Evolutionary conservation across 2,113 vertebrate species (phyloP).

Genomic region (Gallinago paraguaiae): DNA sequence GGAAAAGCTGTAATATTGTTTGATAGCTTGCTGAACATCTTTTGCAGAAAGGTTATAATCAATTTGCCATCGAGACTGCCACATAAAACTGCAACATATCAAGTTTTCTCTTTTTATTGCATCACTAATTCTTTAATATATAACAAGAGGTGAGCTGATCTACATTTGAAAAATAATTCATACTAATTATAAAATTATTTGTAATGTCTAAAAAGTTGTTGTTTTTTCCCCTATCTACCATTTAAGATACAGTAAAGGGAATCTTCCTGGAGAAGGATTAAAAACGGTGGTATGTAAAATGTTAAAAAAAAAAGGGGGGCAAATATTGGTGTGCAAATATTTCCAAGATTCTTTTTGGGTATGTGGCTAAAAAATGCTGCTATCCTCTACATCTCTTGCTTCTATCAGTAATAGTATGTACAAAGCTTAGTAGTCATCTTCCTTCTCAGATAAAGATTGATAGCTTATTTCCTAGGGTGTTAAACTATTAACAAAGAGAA

Average conservation of each 20-base stretch:
- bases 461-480: neutral
- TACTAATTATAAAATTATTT: neutral
- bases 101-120: neutral
- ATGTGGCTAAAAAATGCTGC: neutral
- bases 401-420: neutral
- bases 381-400: neutral
- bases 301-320: neutral
- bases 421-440: neutral
- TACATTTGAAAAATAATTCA: neutral
- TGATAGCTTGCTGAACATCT: neutral
- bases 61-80: neutral
- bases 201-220: neutral
- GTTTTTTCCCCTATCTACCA: neutral
- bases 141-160: neutral
- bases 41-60: neutral
- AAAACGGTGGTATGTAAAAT: neutral
- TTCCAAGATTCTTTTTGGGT: neutral
- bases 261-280: neutral
- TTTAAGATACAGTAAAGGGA: fast-evolving
- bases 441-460: neutral
- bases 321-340: neutral
- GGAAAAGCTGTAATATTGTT: neutral
- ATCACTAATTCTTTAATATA: neutral
- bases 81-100: neutral
- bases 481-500: neutral